Conservation (phyloP, 2,888 invertebrate genomes). For the Drosophila barbarae region DNA sequence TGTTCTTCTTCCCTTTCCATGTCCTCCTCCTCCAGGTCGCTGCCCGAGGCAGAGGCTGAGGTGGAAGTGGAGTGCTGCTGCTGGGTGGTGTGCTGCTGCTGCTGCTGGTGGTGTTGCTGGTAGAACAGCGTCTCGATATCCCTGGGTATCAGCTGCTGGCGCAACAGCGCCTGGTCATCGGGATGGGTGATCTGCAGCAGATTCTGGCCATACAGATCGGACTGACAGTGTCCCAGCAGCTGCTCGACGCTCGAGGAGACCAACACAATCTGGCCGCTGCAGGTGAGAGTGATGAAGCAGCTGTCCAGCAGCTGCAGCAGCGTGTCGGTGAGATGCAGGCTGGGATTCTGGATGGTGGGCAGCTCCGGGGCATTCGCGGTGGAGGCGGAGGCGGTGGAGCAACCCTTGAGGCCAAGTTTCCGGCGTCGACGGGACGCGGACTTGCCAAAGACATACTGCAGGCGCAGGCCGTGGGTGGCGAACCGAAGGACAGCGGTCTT, state of each 20-base stretch:
- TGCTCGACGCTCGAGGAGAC: constrained; percentile 93
- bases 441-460: constrained; percentile 83
- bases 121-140: constrained; percentile 78
- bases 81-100: constrained; percentile 28
- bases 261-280: constrained; percentile 90
- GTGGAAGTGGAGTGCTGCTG: constrained; percentile 42
- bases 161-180: constrained; percentile 87
- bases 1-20: constrained; percentile 79
- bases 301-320: constrained; percentile 87
- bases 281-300: constrained; percentile 89
- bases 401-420: constrained; percentile 38
- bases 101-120: constrained; percentile 45
- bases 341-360: constrained; percentile 14
- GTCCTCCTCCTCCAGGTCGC: constrained; percentile 74
- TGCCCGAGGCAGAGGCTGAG: constrained; percentile 45
- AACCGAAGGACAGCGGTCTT: constrained; percentile 94
- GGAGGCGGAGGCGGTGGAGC: neutral
- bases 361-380: neutral
- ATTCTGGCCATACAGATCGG: constrained; percentile 90
- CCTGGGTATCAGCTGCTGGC: constrained; percentile 83
- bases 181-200: constrained; percentile 89
- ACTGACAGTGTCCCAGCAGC: constrained; percentile 91
- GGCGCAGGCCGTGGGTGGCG: constrained; percentile 90
- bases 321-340: constrained; percentile 82
- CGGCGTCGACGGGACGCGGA: constrained; percentile 58